Evolutionary conservation across 2,888 invertebrate species (phyloP), one percentile per base, ranked within the genome.

Genomic region (Lumbricus terrestris): DNA sequence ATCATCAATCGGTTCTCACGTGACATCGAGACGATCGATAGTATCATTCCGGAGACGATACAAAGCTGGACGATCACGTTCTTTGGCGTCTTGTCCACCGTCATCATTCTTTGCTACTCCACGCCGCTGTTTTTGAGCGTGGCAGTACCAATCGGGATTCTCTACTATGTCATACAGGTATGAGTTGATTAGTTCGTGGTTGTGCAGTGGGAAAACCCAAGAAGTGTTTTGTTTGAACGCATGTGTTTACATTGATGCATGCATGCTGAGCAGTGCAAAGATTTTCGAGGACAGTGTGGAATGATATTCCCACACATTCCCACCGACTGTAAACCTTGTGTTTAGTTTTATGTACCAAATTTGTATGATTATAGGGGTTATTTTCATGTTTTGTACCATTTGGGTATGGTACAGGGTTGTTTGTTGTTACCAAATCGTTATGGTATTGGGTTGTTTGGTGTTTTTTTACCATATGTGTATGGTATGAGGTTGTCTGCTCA

Each of bases 121-220:
- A 94, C 94, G 16, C 94, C 94, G 11, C 90, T 93, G 47, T 94
- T 94, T 90, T 91, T 94, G 29, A 89, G 92, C 33, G 92, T 93
- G 18, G 47, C 93, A 1, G 35, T 94, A 16, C 94, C 95, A 16
- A 91, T 94, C 5, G 91, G 90, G 13, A 83, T 94, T 16, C 88
- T 95, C 82, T 95, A 95, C 91, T 91, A 92, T 82, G 91, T 94
- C 69, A 92, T 94, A 23, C 95, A 95, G 94, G 94, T 94, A n/a
- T 47, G 40, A 13, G 5, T 16, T 4, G 40, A 38, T n/a, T n/a
- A n/a, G n/a, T n/a, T n/a, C n/a, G n/a, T n/a, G n/a, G n/a, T n/a
- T n/a, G n/a, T n/a, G n/a, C n/a, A n/a, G n/a, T n/a, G n/a, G n/a
- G n/a, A n/a, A n/a, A n/a, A n/a, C n/a, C n/a, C n/a, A n/a, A n/a